These are phyloP conservation scores for Erebia palarica DNA, from an alignment of 2,888 invertebrate genomes.

Conservation along the genomic window DNA sequence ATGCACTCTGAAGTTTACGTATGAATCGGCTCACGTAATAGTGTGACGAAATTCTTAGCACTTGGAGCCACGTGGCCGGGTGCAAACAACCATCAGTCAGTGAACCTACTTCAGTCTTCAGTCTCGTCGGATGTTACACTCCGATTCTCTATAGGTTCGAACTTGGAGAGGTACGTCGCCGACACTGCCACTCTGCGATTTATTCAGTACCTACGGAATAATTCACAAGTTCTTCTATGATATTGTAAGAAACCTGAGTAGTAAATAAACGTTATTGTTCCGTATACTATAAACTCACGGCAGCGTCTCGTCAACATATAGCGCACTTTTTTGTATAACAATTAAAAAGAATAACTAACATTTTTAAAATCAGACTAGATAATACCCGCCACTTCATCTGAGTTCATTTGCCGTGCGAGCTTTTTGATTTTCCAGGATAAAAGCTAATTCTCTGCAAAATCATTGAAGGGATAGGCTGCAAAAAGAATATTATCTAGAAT, in stretches of 20 bases:
- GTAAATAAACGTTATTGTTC: too few relatives aligned
- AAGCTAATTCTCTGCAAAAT: too few relatives aligned
- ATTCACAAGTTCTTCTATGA: neutral
- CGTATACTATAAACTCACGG: too few relatives aligned
- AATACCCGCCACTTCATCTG: too few relatives aligned
- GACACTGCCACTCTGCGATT: conserved; percentile 6
- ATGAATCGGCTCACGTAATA: conserved; percentile 26
- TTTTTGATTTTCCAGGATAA: too few relatives aligned
- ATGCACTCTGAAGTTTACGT: neutral
- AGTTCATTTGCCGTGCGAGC: too few relatives aligned
- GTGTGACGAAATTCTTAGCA: conserved; percentile 35
- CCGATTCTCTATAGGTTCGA: conserved; percentile 20
- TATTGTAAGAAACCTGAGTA: neutral
- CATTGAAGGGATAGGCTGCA: too few relatives aligned
- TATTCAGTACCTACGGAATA: neutral
- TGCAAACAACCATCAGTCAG: conserved; percentile 41
- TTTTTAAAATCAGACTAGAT: too few relatives aligned
- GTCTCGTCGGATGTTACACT: conserved; percentile 32
- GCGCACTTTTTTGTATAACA: too few relatives aligned
- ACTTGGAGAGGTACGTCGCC: neutral
- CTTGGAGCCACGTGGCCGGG: conserved; percentile 36
- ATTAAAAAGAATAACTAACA: too few relatives aligned
- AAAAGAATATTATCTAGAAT: too few relatives aligned
- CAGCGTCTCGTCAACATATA: too few relatives aligned
- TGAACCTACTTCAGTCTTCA: conserved; percentile 37